A percentile compares a stretch with the other conserved stretches of the same genome.
Conservation (phyloP, 2,797 vertebrate genomes). For the Rhynchotus rufescens region DNA sequence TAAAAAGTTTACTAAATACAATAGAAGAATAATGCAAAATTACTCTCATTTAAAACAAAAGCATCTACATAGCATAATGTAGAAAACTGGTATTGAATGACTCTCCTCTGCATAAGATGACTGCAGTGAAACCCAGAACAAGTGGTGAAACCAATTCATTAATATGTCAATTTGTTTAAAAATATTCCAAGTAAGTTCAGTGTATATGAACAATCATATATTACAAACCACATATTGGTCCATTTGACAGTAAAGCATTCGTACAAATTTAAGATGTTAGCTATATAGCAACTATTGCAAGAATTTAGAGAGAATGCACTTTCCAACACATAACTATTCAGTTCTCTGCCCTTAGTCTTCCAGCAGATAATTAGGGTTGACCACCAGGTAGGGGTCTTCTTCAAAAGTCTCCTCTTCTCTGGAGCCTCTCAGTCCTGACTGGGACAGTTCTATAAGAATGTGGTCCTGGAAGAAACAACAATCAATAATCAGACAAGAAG, state of each 20-base stretch:
- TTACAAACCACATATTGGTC: background rate
- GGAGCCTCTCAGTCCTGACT: conserved; percentile 88
- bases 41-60: background rate
- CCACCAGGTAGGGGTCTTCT: conserved; percentile 91
- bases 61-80: background rate
- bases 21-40: background rate
- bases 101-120: background rate
- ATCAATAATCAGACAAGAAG: background rate
- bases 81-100: background rate
- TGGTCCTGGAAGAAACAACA: conserved; percentile 87
- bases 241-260: background rate
- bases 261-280: background rate
- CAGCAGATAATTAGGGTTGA: conserved; percentile 96
- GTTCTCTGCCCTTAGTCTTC: conserved; percentile 84
- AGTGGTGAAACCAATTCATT: background rate
- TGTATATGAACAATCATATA: background rate
- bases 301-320: background rate
- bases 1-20: conserved; percentile 3
- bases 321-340: background rate
- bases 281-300: background rate
- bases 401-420: conserved; percentile 78
- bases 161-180: background rate
- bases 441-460: conserved; percentile 94
- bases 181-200: background rate
- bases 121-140: background rate